phyloP scores from a whole-genome alignment of 1,140 invertebrate genomes.

The Helicorthomorpha holstii region DNA sequence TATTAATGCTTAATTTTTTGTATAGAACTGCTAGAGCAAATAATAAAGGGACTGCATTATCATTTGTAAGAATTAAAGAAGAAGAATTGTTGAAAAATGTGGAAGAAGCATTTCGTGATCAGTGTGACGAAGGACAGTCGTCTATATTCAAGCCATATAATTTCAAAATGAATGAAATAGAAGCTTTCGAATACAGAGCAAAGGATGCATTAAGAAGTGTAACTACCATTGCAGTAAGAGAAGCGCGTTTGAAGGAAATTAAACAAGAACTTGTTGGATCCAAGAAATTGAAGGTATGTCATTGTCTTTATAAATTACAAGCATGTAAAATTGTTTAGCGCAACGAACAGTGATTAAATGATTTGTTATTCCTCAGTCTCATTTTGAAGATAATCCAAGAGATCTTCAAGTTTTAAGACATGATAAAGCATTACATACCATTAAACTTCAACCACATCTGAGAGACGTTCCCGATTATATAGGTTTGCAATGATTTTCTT shows the following conservation, averaged over 20 bases:
- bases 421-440: conserved; percentile 74
- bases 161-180: conserved; percentile 86
- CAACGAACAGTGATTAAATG: neutral
- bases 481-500: conserved; percentile 17
- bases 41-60: conserved; percentile 84
- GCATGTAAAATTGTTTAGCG: neutral
- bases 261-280: conserved; percentile 85
- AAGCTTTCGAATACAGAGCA: conserved; percentile 85
- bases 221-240: conserved; percentile 75
- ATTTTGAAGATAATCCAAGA: conserved; percentile 86
- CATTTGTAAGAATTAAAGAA: conserved; percentile 76
- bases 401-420: conserved; percentile 77
- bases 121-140: conserved; percentile 27
- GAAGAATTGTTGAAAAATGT: conserved; percentile 53
- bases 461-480: conserved; percentile 90
- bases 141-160: conserved; percentile 58
- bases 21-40: conserved; percentile 70
- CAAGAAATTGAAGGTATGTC: conserved; percentile 63
- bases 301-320: neutral
- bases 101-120: conserved; percentile 46
- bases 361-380: conserved; percentile 46
- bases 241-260: conserved; percentile 90
- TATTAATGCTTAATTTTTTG: conserved; percentile 2
- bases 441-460: conserved; percentile 66
- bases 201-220: conserved; percentile 86